Evolutionary conservation across 2,113 vertebrate species (phyloP), one percentile per base, ranked within the genome.

Genomic region (Physeter macrocephalus): DNA sequence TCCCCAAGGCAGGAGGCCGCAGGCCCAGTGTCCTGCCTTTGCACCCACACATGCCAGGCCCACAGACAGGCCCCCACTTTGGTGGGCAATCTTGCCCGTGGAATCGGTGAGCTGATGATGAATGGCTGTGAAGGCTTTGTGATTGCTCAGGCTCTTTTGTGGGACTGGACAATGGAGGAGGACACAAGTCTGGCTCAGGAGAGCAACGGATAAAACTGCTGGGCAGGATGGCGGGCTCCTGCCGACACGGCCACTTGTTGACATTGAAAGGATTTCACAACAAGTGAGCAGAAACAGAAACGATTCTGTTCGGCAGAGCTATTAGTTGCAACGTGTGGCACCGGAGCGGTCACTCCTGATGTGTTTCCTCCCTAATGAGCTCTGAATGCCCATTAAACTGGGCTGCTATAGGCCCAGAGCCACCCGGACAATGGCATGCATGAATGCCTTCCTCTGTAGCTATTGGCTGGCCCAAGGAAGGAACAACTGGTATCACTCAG

Each of bases 61-160:
- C 97, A 97, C 92, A 0, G 95, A 97, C 84, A 97, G 97, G 95
- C 96, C 95, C 97, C 98, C 90, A 93, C 98, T 99, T 98, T 99
- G 99, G 98, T 97, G 98, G 98, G 98, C 98, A 98, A 91, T 96
- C 96, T 98, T 98, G 97, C 97, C 95, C 95, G 94, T 95, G 84
- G 97, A 97, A 98, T 98, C 71, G 39, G 97, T 97, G 98, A 99
- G 98, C 98, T 99, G 99, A 99, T 98, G 99, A 98, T 99, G 99
- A 99, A 99, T 98, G 99, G 99, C 99, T 99, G 98, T 99, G 99
- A 99, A 99, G 98, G 98, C 99, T 99, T 99, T 99, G 99, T 99
- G 99, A 99, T 99, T 99, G 99, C 98, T 99, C 99, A 99, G 98
- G 98, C 98, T 98, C 97, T 98, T 99, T 99, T 99, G 98, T 99